Conservation (phyloP, 2,797 vertebrate species). For the Pelochelys cantorii region DNA sequence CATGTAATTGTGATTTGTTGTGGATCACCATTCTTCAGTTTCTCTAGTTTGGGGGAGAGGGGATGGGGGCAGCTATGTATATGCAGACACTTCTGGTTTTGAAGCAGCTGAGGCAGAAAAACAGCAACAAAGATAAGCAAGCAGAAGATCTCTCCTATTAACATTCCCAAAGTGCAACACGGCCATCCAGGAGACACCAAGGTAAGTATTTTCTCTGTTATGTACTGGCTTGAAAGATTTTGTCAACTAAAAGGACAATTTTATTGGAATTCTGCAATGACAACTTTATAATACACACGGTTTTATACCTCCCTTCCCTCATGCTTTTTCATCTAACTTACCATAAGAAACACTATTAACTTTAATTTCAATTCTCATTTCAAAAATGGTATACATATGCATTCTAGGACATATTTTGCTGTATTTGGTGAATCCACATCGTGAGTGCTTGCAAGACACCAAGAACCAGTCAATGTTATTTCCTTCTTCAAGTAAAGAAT, state of each 20-base stretch:
- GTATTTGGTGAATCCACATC: background rate
- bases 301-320: no score
- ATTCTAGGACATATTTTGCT: background rate
- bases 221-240: background rate
- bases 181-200: background rate
- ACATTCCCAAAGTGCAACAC: background rate
- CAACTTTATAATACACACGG: no score
- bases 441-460: background rate
- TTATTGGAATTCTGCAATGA: background rate
- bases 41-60: no score
- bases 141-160: background rate
- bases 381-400: background rate
- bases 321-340: background rate
- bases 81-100: background rate
- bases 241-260: background rate
- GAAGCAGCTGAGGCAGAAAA: background rate
- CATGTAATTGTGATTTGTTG: no score
- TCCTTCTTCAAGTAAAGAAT: background rate
- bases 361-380: background rate
- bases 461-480: background rate
- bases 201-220: background rate
- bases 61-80: no score
- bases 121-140: background rate
- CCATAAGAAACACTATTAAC: no score
- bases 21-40: no score